Conservation (phyloP, 2,113 vertebrate species). For the Corynorhinus townsendii region DNA sequence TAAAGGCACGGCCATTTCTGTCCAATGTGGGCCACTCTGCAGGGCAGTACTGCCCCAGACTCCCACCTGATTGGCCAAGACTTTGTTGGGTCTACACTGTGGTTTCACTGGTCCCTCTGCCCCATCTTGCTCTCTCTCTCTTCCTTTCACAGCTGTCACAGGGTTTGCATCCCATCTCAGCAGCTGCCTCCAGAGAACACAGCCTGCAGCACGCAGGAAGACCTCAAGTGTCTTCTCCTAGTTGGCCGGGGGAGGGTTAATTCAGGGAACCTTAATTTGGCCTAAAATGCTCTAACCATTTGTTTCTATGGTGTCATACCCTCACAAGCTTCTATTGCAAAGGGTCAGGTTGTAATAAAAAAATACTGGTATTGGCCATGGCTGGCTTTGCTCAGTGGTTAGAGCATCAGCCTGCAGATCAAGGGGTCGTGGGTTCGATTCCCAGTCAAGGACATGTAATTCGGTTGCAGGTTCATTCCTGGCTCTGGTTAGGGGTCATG, state of each 20-base stretch:
- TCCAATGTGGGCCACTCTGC: background rate
- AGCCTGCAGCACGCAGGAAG: background rate
- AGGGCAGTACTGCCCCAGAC: background rate
- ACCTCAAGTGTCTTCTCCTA: background rate
- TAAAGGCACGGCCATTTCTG: background rate
- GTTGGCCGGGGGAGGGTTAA: background rate
- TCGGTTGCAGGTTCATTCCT: no score
- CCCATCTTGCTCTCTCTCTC: background rate
- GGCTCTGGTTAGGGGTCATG: no score
- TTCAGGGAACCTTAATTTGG: background rate
- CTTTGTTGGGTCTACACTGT: background rate
- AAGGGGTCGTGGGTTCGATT: no score
- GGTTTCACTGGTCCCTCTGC: background rate
- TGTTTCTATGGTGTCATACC: background rate
- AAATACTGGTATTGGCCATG: background rate
- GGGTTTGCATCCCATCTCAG: background rate
- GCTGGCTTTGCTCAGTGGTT: no score
- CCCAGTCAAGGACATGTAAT: no score
- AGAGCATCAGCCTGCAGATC: no score
- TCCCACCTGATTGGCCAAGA: background rate
- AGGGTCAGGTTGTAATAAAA: background rate
- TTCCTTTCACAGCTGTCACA: background rate
- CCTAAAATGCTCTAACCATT: background rate
- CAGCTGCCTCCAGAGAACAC: background rate
- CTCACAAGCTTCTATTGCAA: background rate